These are phyloP conservation scores for Leptobrachium ailaonicum DNA, from an alignment of 2,113 vertebrate genomes.

Conservation along the genomic window DNA sequence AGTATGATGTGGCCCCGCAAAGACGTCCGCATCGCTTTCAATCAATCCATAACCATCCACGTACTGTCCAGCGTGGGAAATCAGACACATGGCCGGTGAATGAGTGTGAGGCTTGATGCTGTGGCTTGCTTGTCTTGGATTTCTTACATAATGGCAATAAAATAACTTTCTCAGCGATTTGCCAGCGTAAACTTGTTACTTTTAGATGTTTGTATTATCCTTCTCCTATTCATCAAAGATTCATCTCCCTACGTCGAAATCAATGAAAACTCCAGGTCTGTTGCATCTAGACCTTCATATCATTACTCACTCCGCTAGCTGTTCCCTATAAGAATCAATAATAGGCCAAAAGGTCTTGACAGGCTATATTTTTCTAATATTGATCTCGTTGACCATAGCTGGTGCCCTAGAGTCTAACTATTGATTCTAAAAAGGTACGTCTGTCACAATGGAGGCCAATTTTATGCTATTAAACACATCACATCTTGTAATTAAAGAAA, in stretches of 20 bases:
- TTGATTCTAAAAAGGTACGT: constrained; percentile 67
- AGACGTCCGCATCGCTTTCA: neutral
- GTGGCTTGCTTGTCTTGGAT: neutral
- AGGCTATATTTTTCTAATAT: constrained; percentile 66
- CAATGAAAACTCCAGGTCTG: constrained; percentile 57
- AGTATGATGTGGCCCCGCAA: neutral
- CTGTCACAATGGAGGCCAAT: constrained; percentile 63
- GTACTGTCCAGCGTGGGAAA: neutral
- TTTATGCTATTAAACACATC: constrained; percentile 68
- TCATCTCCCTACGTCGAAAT: constrained; percentile 59
- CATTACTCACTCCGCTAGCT: constrained; percentile 66
- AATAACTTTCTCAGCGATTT: constrained; percentile 18
- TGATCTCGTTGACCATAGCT: constrained; percentile 73
- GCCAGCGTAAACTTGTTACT: constrained; percentile 36
- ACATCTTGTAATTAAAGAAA: constrained; percentile 70
- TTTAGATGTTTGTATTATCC: constrained; percentile 44
- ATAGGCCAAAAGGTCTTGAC: constrained; percentile 66
- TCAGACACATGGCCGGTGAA: neutral
- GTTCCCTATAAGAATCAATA: constrained; percentile 68
- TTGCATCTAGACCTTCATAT: constrained; percentile 58
- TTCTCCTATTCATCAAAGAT: constrained; percentile 56
- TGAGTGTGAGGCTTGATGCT: neutral
- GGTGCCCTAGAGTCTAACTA: constrained; percentile 70
- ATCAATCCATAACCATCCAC: neutral
- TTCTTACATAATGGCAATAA: constrained; percentile 1